phyloP scores from a whole-genome alignment of 1,140 invertebrate species.

The Hestina assimilis region DNA sequence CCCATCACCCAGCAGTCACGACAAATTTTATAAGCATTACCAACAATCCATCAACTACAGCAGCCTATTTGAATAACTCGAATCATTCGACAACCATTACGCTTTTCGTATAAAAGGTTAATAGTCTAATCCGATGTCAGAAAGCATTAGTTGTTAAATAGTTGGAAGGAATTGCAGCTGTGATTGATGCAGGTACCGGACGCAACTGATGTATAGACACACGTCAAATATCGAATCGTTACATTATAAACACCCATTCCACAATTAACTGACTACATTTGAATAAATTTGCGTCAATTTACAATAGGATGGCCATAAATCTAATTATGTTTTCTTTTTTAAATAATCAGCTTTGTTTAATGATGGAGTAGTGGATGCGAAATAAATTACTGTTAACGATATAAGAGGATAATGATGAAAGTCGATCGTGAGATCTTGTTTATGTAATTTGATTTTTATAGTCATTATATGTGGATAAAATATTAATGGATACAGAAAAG shows the following conservation, averaged over 20 bases:
- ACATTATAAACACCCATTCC: constrained; percentile 61
- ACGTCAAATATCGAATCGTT: constrained; percentile 61
- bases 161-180: constrained; percentile 30
- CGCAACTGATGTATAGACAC: constrained; percentile 60
- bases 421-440: constrained; percentile 30
- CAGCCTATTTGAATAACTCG: constrained; percentile 22
- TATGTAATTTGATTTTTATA: constrained; percentile 27
- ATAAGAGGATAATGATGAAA: constrained; percentile 31
- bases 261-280: constrained; percentile 65
- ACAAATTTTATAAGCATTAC: constrained; percentile 71
- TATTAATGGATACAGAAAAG: constrained; percentile 6
- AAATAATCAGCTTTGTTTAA: constrained; percentile 19
- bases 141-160: constrained; percentile 37
- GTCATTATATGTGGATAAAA: constrained; percentile 17
- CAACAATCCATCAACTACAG: constrained; percentile 52
- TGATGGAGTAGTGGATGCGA: constrained; percentile 9
- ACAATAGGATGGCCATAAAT: constrained; percentile 55
- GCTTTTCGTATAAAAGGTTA: constrained; percentile 22
- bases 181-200: constrained; percentile 38
- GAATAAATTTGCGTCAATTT: constrained; percentile 71
- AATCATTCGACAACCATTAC: constrained; percentile 31
- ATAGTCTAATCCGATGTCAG: constrained; percentile 19
- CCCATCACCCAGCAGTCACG: constrained; percentile 66
- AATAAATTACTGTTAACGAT: constrained; percentile 23
- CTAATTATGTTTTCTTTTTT: constrained; percentile 46